Evolutionary conservation across 1,140 invertebrate species (phyloP).

Genomic region (Pomacea maculata): DNA sequence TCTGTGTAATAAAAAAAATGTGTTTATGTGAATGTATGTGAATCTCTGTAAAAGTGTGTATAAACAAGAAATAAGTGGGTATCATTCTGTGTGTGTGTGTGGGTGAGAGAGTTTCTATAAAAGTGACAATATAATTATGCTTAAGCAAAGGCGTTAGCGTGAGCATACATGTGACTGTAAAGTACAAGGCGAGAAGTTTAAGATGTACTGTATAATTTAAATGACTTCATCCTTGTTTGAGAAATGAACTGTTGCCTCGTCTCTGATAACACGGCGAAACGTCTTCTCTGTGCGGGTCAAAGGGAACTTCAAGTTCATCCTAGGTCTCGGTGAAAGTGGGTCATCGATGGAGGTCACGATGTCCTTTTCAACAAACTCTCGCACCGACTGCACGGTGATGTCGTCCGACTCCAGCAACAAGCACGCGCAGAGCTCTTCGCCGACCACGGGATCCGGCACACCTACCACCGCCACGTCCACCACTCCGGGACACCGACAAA

Average conservation of each 20-base stretch:
- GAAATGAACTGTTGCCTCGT: neutral
- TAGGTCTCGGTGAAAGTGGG: neutral
- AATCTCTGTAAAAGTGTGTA: too few relatives aligned
- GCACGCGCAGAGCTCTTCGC: conserved; percentile 13
- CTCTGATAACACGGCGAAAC: conserved; percentile 1
- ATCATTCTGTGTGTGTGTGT: too few relatives aligned
- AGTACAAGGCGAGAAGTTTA: too few relatives aligned
- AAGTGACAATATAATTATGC: too few relatives aligned
- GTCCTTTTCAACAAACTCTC: neutral
- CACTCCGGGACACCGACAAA: conserved; percentile 7
- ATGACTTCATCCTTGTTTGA: too few relatives aligned
- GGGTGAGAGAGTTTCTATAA: too few relatives aligned
- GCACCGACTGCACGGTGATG: neutral
- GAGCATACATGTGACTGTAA: too few relatives aligned
- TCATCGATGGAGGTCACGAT: neutral
- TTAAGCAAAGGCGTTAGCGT: too few relatives aligned
- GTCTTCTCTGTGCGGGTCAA: neutral
- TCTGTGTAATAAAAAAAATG: too few relatives aligned
- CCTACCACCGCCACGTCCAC: neutral
- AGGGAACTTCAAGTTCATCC: neutral
- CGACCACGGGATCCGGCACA: neutral
- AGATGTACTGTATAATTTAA: too few relatives aligned
- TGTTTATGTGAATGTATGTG: too few relatives aligned
- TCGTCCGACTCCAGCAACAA: conserved; percentile 3
- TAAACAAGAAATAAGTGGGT: too few relatives aligned